A percentile compares a stretch with the other conserved stretches of the same genome.
Evolutionary conservation across 2,888 invertebrate genomes (phyloP).

Genomic region (Lasioglossum marginatum): DNA sequence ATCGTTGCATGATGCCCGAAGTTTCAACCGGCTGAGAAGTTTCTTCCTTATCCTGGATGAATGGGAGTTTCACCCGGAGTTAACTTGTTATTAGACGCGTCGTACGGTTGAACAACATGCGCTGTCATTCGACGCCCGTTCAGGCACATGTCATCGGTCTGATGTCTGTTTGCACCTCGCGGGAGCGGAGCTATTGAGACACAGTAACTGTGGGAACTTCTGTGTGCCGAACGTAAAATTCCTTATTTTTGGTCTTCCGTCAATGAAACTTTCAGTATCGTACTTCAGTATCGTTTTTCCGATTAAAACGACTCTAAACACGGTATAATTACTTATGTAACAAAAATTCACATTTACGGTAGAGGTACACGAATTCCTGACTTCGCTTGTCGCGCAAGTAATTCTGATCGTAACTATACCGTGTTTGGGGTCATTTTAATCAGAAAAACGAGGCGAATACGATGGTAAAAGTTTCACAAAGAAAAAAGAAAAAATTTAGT

Average conservation of each 20-base stretch:
- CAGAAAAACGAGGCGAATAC: too few relatives aligned
- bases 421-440: too few relatives aligned
- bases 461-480: not conserved
- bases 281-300: too few relatives aligned
- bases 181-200: not conserved
- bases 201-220: not conserved
- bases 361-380: too few relatives aligned
- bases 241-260: too few relatives aligned
- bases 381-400: too few relatives aligned
- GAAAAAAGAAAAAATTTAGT: too few relatives aligned
- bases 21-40: conserved; percentile 41
- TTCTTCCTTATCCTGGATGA: conserved; percentile 29
- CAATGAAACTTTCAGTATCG: not conserved
- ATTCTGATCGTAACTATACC: too few relatives aligned
- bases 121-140: not conserved
- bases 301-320: not conserved
- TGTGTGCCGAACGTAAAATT: too few relatives aligned
- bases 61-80: conserved; percentile 23
- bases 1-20: conserved; percentile 42
- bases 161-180: not conserved
- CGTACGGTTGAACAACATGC: conserved; percentile 29
- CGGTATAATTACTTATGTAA: not conserved
- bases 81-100: conserved; percentile 53
- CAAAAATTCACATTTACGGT: too few relatives aligned
- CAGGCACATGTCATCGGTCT: not conserved